Evolutionary conservation across 2,113 vertebrate species (phyloP).

Genomic region (Holacanthus passer): DNA sequence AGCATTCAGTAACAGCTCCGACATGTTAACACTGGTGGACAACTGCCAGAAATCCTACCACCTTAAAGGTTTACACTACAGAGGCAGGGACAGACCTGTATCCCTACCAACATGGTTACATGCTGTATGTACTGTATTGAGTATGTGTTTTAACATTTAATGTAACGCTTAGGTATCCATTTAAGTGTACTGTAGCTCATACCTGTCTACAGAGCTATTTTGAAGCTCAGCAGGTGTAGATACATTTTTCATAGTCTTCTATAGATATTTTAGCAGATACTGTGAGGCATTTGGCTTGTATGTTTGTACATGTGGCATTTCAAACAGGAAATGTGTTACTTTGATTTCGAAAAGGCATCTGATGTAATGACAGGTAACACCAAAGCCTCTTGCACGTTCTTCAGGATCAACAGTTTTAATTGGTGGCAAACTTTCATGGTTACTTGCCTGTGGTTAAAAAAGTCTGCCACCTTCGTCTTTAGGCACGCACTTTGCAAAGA

Average conservation of each 20-base stretch:
- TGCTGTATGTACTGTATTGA: background rate
- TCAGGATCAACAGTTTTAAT: background rate
- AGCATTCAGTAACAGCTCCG: conserved; percentile 86
- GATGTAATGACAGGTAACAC: background rate
- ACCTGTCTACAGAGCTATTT: background rate
- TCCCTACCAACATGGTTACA: background rate
- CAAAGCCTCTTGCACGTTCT: background rate
- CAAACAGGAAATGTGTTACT: background rate
- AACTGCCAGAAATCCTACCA: conserved; percentile 53
- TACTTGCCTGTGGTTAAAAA: conserved; percentile 4
- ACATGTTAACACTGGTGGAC: conserved; percentile 84
- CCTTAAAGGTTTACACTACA: conserved; percentile 23
- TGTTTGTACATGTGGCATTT: background rate
- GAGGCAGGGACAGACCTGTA: conserved; percentile 9
- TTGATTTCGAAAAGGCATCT: background rate
- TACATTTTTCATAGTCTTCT: background rate
- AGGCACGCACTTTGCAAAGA: conserved; percentile 20
- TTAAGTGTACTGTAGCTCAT: background rate
- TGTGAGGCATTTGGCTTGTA: background rate
- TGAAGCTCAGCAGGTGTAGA: background rate
- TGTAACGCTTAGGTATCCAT: too few species aligned
- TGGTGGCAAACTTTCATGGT: conserved; percentile 9
- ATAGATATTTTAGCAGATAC: background rate
- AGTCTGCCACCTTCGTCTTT: conserved; percentile 13
- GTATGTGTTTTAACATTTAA: background rate